Evolutionary conservation across 1,140 invertebrate species (phyloP), one percentile per base, ranked within the genome.

Genomic region (Monochamus saltuarius): DNA sequence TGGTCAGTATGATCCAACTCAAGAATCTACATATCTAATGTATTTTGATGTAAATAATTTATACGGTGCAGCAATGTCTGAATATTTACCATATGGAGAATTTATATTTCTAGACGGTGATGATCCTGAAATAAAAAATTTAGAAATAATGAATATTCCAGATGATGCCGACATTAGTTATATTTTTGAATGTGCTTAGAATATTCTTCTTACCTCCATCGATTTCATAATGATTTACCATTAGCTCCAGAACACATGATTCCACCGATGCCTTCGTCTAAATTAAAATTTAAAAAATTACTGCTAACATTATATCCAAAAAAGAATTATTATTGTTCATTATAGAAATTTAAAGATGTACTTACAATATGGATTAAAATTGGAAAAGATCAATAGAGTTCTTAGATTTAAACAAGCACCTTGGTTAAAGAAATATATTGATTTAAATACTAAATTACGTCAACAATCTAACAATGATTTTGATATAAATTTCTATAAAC

Each of bases 21-120:
- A 3, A 3, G 2, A 2, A 29, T 29, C 22, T 6, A 3, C 22
- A 3, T 29, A 3, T 29, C 22, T 29, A 2, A 29, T 29, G 22
- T 29, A 29, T 29, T 29, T 29, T 13, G 81, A 83, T 78, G 75
- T 72, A 8, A 83, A 82, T 65, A 83, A 83, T 73, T 66, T 82
- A 42, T 84, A 84, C 73, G 81, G 81, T 16, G 75, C 65, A 54
- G 75, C 77, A 7, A 80, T 83, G 78, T 73, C 68, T 29, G 62
- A 77, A 61, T 64, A 57, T 53, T 66, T 83, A 49, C 80, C 79
- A 13, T 62, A 61, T 22, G 62, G 63, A 7, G 64, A 70, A 19
- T 84, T 83, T 29, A 29, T 3, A 29, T 29, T 29, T 29, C 6
- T 29, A 29, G 2, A 29, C 50, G 42, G 36, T 35, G 40, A 22